A percentile compares a stretch with the other conserved stretches of the same genome.
These are phyloP conservation scores for Gymnothorax reevesii DNA, from an alignment of 2,797 vertebrate genomes.

Conservation along the genomic window DNA sequence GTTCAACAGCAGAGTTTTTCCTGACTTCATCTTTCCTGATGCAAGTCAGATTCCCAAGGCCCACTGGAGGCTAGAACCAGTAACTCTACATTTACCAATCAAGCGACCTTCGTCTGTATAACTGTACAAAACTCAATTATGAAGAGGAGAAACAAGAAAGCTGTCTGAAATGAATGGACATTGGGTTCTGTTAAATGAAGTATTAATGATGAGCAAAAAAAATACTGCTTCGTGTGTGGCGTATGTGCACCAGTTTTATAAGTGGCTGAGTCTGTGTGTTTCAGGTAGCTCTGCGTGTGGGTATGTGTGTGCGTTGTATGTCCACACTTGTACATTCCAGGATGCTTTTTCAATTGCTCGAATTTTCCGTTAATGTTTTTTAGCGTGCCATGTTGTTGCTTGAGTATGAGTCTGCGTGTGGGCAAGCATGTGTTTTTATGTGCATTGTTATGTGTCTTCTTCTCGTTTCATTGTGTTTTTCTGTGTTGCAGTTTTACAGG, in stretches of 20 bases:
- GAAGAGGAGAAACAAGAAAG: no score
- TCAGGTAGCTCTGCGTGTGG: not conserved
- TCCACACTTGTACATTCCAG: no score
- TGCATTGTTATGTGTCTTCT: no score
- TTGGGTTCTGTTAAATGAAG: not conserved
- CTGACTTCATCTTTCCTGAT: no score
- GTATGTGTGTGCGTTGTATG: not conserved
- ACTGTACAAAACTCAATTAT: no score
- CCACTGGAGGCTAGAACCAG: no score
- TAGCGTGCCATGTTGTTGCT: not conserved
- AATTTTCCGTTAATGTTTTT: no score
- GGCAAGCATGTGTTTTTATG: not conserved
- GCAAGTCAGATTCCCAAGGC: no score
- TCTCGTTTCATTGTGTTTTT: not conserved
- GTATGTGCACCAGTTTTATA: constrained; percentile 9
- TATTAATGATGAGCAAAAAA: not conserved
- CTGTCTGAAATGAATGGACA: not conserved
- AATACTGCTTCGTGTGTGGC: not conserved
- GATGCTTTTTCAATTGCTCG: no score
- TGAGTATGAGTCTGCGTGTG: not conserved
- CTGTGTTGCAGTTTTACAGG: constrained; percentile 75
- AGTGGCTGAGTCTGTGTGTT: constrained; percentile 2
- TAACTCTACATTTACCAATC: no score
- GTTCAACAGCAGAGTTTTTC: no score
- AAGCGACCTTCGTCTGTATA: no score